Conservation (phyloP, 2,888 invertebrate species). For the Dascillus cervinus region DNA sequence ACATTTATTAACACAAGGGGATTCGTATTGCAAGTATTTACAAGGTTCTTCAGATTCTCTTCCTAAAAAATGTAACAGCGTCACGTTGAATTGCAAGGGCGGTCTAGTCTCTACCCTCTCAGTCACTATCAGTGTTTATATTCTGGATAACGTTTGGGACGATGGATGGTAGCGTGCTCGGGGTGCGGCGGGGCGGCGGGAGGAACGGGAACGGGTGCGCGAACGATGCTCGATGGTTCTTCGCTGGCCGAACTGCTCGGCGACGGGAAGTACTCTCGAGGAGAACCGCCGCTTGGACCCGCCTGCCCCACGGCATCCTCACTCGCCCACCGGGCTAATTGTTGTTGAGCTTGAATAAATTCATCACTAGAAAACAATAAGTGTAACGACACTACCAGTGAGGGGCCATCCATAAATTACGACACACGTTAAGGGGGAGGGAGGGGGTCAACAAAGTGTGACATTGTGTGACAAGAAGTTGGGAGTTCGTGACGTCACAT, state of each 20-base stretch:
- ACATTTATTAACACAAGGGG: slow-evolving; percentile 35
- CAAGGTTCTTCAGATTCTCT: no score
- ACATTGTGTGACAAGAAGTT: no score
- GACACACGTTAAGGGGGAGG: no score
- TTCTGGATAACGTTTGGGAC: slow-evolving; percentile 59
- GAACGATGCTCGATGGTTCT: slow-evolving; percentile 49
- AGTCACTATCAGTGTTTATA: slow-evolving; percentile 66
- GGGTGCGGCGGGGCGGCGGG: slow-evolving; percentile 35
- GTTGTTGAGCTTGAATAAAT: slow-evolving; percentile 96
- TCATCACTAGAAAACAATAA: slow-evolving; percentile 91
- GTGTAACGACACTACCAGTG: slow-evolving; percentile 61
- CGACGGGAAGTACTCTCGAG: slow-evolving; percentile 52
- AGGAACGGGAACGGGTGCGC: slow-evolving; percentile 44
- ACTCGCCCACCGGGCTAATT: slow-evolving; percentile 92
- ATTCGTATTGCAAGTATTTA: no score
- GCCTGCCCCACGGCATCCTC: slow-evolving; percentile 57
- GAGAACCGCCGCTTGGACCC: slow-evolving; percentile 42
- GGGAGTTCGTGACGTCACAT: no score
- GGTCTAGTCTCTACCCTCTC: slow-evolving; percentile 31
- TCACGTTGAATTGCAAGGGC: no score
- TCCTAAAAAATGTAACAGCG: no score
- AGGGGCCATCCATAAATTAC: no score
- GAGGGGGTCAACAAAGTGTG: no score
- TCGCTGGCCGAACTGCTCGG: slow-evolving; percentile 47
- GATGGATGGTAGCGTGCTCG: slow-evolving; percentile 24